phyloP scores from a whole-genome alignment of 1,140 invertebrate species.

The Odontomachus brunneus region DNA sequence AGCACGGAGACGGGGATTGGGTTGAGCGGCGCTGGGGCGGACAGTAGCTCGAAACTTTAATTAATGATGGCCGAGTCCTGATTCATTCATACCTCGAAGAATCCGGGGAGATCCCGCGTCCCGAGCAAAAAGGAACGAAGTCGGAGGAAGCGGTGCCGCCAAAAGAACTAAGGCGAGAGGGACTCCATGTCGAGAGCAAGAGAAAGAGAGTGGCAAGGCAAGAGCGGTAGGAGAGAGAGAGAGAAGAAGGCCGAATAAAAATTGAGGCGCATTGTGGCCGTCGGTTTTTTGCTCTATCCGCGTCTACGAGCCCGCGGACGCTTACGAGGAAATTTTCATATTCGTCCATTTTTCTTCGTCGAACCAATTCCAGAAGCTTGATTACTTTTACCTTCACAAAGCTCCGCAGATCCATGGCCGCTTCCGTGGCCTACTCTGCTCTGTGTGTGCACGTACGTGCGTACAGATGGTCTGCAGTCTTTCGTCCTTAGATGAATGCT shows the following conservation, averaged over 20 bases:
- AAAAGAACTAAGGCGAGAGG: constrained; percentile 59
- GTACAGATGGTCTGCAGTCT: not conserved
- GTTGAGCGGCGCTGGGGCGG: constrained; percentile 67
- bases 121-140: constrained; percentile 63
- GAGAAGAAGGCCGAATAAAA: constrained; percentile 70
- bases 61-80: constrained; percentile 70
- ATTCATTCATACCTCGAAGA: constrained; percentile 74
- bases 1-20: not conserved
- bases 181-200: constrained; percentile 36
- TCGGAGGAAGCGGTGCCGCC: constrained; percentile 34
- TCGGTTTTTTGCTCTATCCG: constrained; percentile 53
- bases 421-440: constrained; percentile 34
- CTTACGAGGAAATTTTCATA: constrained; percentile 75
- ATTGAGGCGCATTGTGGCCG: constrained; percentile 78
- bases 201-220: constrained; percentile 44
- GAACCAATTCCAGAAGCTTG: constrained; percentile 77
- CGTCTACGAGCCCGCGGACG: constrained; percentile 58
- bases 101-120: constrained; percentile 58
- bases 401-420: constrained; percentile 40
- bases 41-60: constrained; percentile 74
- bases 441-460: not conserved
- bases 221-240: constrained; percentile 54
- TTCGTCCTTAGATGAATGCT: constrained; percentile 26
- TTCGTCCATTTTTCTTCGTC: constrained; percentile 70
- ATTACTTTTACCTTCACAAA: constrained; percentile 74